Conservation (phyloP, 2,113 vertebrate species). For the Istiophorus platypterus region DNA sequence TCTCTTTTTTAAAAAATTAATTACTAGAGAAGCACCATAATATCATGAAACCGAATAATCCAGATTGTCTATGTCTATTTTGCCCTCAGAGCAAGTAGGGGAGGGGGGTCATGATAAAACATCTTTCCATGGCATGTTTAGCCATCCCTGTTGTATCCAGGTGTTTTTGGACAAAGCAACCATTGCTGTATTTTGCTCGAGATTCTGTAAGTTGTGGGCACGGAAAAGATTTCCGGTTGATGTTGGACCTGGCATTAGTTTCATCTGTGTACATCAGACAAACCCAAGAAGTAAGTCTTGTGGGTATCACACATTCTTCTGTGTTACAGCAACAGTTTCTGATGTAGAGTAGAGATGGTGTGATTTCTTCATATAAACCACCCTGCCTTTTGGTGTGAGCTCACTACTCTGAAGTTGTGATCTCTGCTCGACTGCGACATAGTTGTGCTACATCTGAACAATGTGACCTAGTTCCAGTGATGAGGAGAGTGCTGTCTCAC, state of each 20-base stretch:
- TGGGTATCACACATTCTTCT: background rate
- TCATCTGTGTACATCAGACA: constrained; percentile 8
- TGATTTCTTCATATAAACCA: background rate
- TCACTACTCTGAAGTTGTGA: background rate
- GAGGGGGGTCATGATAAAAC: background rate
- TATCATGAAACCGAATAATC: background rate
- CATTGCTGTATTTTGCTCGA: background rate
- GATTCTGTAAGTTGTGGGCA: background rate
- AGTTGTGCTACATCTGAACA: constrained; percentile 54
- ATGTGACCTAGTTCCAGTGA: constrained; percentile 78
- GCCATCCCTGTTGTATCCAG: constrained; percentile 4
- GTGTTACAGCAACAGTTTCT: background rate
- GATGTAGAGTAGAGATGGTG: background rate
- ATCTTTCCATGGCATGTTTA: constrained; percentile 21
- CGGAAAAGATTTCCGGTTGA: background rate
- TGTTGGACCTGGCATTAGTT: constrained; percentile 1
- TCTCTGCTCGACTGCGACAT: constrained; percentile 35
- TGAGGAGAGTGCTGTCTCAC: constrained; percentile 56
- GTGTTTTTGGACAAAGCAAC: background rate
- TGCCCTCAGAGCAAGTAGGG: background rate
- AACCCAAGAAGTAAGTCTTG: constrained; percentile 8
- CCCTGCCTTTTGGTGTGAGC: constrained; percentile 4
- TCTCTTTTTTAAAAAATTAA: background rate
- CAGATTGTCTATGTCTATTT: background rate
- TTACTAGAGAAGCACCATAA: constrained; percentile 1